A percentile compares a stretch with the other conserved stretches of the same genome.
Evolutionary conservation across 2,888 invertebrate genomes (phyloP).

Genomic region (Sphinx pinastri): DNA sequence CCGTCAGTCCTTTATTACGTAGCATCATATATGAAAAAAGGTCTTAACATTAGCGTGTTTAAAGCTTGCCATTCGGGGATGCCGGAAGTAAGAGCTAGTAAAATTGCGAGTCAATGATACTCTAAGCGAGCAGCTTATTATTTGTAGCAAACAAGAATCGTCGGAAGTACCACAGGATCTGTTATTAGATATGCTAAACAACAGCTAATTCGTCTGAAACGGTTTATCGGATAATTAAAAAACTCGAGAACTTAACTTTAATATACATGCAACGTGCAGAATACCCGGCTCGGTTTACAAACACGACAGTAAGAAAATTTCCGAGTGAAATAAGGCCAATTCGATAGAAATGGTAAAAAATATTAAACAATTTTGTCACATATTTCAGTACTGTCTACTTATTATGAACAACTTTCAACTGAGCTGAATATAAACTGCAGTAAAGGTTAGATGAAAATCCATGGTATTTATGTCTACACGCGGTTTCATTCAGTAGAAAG

Average conservation of each 20-base stretch:
- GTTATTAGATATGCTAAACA: neutral
- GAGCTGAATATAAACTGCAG: neutral
- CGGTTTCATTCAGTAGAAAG: neutral
- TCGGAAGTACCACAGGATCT: no score
- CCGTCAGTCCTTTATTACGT: no score
- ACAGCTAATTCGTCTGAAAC: neutral
- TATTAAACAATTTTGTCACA: neutral
- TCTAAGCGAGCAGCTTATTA: no score
- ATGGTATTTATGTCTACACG: neutral
- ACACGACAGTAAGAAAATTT: slow-evolving; percentile 18
- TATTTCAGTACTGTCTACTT: neutral
- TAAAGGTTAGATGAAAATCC: neutral
- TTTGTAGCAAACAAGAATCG: no score
- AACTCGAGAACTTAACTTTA: neutral
- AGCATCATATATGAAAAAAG: no score
- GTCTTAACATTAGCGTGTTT: no score
- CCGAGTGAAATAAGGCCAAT: slow-evolving; percentile 12
- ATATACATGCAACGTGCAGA: slow-evolving; percentile 33
- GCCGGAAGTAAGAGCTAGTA: no score
- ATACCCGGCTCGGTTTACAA: slow-evolving; percentile 23
- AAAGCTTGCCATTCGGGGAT: no score
- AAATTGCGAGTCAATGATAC: no score
- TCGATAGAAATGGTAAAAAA: neutral
- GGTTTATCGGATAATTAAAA: neutral
- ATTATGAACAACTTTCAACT: slow-evolving; percentile 19